These are phyloP conservation scores for Loripinus fragilis DNA, from an alignment of 2,888 invertebrate genomes.

Conservation along the genomic window DNA sequence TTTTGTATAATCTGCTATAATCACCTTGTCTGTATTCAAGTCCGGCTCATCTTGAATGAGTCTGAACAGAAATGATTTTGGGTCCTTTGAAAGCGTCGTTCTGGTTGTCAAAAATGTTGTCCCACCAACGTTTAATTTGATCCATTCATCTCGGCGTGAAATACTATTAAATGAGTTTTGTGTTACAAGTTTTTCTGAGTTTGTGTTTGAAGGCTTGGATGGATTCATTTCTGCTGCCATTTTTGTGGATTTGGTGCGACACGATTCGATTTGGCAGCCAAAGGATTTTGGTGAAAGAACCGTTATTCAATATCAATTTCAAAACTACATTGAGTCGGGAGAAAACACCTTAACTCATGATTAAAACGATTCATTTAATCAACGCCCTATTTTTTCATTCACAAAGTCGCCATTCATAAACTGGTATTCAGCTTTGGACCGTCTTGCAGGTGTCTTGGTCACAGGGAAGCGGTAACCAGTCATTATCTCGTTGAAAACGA, in stretches of 20 bases:
- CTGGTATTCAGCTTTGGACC: background rate
- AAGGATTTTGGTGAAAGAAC: background rate
- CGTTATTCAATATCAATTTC: too few relatives aligned
- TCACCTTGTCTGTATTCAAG: conserved; percentile 97
- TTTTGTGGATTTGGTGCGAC: background rate
- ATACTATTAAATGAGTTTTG: conserved; percentile 25
- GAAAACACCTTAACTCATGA: background rate
- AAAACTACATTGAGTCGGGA: background rate
- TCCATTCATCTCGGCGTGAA: conserved; percentile 87
- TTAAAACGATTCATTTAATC: background rate
- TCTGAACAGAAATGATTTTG: conserved; percentile 98
- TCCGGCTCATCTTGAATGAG: conserved; percentile 98
- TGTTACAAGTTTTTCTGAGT: background rate
- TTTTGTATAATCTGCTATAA: too few relatives aligned
- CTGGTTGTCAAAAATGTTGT: conserved; percentile 98
- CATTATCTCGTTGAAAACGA: background rate
- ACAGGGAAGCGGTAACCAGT: background rate
- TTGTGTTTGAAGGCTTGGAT: conserved; percentile 2
- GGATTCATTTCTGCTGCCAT: conserved; percentile 16
- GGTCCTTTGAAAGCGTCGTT: conserved; percentile 97
- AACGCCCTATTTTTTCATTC: conserved; percentile 18
- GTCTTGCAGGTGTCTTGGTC: background rate
- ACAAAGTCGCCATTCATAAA: conserved; percentile 11
- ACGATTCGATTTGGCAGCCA: background rate
- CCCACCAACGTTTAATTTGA: conserved; percentile 98